Base-by-base conservation (phyloP, 2,888 invertebrate species). In the Cynaeus angustus region DNA sequence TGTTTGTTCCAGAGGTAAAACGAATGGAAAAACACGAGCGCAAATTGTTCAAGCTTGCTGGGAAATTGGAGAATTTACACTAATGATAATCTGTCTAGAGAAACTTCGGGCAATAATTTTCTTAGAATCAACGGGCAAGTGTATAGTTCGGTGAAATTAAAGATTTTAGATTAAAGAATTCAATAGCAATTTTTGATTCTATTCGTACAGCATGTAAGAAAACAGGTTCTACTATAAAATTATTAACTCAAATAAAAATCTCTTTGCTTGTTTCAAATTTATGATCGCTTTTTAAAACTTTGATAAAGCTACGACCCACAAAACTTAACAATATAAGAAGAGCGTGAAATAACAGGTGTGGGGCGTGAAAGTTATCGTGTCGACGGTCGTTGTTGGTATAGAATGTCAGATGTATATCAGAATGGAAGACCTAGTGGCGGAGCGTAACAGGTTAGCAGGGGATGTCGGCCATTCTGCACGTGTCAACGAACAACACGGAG, bases 401-500 rank as follows among this genome's bases (percentile, higher is more conserved):
- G 48, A 55, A 52, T 64, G 62, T 68, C 61, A 62, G 67, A 68
- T 68, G 45, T 33, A 16, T 68, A 68, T 68, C 68, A 28, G 38
- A 10, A 33, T 55, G 50, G 65, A 59, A 69, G 69, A 66, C 65
- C 65, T 53, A 69, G 66, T 65, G 72, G 71, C 68, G 58, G 59
- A 62, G 71, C 71, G 76, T 76, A 76, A 76, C 74, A 74, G 74
- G 76, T 77, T 74, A 77, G 66, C 69, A 74, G 70, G 72, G 74
- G 75, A 74, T 75, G 73, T 72, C 69, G 76, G 68, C 75, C 75
- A 75, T 76, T 76, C 77, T 75, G 75, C 76, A 76, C 77, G 77
- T 75, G 77, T 78, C 76, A 75, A 70, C 74, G 72, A 75, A 77
- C 78, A 78, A 76, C 73, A 66, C 74, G 55, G 48, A 28, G 53